Evolutionary conservation across 2,113 vertebrate species (phyloP), one percentile per base, ranked within the genome.

Genomic region (Butastur rufipennis): DNA sequence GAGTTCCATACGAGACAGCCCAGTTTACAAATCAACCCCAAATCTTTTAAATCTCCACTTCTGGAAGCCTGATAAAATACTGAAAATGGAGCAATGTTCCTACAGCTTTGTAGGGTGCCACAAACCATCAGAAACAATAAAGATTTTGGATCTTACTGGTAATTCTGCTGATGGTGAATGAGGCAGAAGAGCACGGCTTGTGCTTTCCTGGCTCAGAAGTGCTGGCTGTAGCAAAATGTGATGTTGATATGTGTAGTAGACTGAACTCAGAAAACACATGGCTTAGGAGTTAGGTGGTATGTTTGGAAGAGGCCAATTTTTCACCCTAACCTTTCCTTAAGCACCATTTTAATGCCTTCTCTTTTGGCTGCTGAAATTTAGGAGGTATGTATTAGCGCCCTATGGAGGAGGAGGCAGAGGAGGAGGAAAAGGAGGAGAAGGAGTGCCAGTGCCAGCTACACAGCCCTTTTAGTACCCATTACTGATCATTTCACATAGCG

Each of bases 381-480:
- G 70, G 66, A 87, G 36, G 61, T 45, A 72, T 48, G 21, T 89
- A 75, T 94, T 79, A 89, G 23, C 1, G 0, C 2, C 58, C 87
- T 82, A 65, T 14, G 43, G 27, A 95, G 81, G 78, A 79, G 66
- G 87, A 96, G 52, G 78, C 2, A 4, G 59, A 83, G 71, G 50
- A 96, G 83, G 68, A 95, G 89, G 56, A 77, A 56, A 74, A 86
- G 72, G 62, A 90, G 74, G 85, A 90, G 90, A 14, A 86, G 63
- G 32, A 85, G 55, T 65, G 10, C 79, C 61, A 65, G 62, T 62
- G 90, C 95, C 96, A 96, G 81, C 74, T 73, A 90, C 81, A 82
- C 53, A 95, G 81, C 74, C 95, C 92, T 97, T 96, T 96, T 85
- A 95, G 93, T 94, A 53, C 74, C 93, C 86, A 93, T 97, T 93